phyloP scores from a whole-genome alignment of 1,140 invertebrate genomes.

The Dreissena rostriformis region DNA sequence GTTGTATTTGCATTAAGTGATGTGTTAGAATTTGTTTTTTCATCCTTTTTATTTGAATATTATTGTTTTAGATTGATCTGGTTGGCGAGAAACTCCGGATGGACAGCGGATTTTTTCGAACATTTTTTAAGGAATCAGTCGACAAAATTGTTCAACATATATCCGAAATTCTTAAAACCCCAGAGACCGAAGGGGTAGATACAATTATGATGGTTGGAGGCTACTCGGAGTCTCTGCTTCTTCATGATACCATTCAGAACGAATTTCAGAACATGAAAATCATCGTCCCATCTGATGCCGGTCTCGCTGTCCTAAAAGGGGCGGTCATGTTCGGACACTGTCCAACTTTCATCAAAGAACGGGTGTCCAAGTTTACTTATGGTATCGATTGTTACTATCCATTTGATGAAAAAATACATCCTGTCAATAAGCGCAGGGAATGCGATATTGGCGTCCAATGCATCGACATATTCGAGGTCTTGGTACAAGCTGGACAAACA shows the following conservation, averaged over 20 bases:
- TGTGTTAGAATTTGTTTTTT: too few species aligned
- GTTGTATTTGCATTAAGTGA: too few species aligned
- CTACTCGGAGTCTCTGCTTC: slow-evolving; percentile 26
- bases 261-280: slow-evolving; percentile 21
- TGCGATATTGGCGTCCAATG: too few species aligned
- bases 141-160: slow-evolving; percentile 26
- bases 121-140: slow-evolving; percentile 11
- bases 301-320: slow-evolving; percentile 45
- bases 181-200: neutral
- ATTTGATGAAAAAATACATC: slow-evolving; percentile 8
- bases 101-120: too few species aligned
- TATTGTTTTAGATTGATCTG: too few species aligned
- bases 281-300: slow-evolving; percentile 39
- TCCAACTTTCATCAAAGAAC: slow-evolving; percentile 12
- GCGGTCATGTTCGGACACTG: slow-evolving; percentile 51
- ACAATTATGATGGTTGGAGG: slow-evolving; percentile 28
- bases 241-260: slow-evolving; percentile 29
- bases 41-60: too few species aligned
- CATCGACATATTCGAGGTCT: too few species aligned
- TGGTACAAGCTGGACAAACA: too few species aligned
- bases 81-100: too few species aligned
- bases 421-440: too few species aligned
- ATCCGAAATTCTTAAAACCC: neutral
- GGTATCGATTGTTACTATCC: neutral
- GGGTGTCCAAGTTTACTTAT: slow-evolving; percentile 16